These are phyloP conservation scores for Todiramphus chloris DNA, from an alignment of 2,113 vertebrate species.

Conservation along the genomic window DNA sequence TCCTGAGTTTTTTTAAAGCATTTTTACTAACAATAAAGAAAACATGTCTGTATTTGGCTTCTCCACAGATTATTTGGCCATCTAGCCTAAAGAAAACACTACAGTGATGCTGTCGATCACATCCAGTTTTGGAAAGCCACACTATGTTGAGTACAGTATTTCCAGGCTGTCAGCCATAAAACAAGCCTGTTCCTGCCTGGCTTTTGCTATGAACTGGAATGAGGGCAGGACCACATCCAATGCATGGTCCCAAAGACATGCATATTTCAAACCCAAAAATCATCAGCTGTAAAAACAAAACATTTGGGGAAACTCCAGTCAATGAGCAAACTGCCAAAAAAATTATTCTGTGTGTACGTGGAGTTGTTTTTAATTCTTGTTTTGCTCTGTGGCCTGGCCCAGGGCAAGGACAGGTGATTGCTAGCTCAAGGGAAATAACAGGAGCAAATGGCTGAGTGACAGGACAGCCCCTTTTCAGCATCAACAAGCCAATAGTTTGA, in stretches of 20 bases:
- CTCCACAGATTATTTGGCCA: background rate
- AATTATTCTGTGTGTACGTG: background rate
- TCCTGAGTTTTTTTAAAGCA: background rate
- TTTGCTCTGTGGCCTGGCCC: background rate
- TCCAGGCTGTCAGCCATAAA: slow-evolving; percentile 35
- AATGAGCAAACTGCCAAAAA: background rate
- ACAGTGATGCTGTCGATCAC: background rate
- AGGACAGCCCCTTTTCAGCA: background rate
- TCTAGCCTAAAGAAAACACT: background rate
- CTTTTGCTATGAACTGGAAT: background rate
- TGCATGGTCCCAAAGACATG: background rate
- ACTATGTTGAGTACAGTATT: background rate
- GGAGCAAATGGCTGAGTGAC: background rate
- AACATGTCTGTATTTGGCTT: background rate
- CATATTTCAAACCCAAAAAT: background rate
- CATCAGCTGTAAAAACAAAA: slow-evolving; percentile 39
- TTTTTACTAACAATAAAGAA: background rate
- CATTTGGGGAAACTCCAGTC: background rate
- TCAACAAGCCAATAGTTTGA: background rate
- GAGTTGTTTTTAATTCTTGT: background rate
- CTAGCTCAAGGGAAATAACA: background rate
- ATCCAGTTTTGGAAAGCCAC: slow-evolving; percentile 10
- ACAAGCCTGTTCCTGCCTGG: background rate
- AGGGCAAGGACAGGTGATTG: background rate
- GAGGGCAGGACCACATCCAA: slow-evolving; percentile 6